Base-by-base conservation (phyloP, 2,797 vertebrate genomes). In the Hypotaenidia okinawae region DNA sequence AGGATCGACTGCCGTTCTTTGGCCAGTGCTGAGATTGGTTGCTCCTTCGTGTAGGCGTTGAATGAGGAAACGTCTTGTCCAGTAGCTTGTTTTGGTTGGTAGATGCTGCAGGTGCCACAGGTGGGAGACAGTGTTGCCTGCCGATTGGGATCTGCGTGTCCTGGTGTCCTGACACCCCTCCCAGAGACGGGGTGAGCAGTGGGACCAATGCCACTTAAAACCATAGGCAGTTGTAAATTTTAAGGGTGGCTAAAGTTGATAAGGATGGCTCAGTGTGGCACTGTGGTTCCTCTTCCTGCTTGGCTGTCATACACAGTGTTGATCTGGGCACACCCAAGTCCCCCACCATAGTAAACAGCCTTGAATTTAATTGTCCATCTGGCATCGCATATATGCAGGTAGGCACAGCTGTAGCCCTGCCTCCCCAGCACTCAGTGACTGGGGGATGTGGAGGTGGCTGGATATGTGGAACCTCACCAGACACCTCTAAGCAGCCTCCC, bases 11-110 rank as follows among this genome's bases (percentile, higher is more conserved):
- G 95, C 94, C 32, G 5, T 84, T 95, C 96, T 89, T 89, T 41
- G 84, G 85, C 63, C 62, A 15, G 25, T 66, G 90, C 58, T 87
- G 80, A 95, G 93, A 96, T 97, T 97, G 96, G 95, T 93, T 68
- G 75, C 96, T 92, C 81, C 67, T 67, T 17, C 45, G 84, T 80
- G 92, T 95, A 96, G 90, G 94, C 58, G 87, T 27, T 55, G 91
- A 96, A 49, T 66, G 52, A 96, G 67, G 69, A 92, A 94, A 95
- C 70, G 66, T 84, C 93, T 97, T 30, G 43, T 90, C 92, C 91
- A 58, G 62, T 92, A 92, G 59, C 78, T 78, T 78, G 77, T 91
- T 93, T 89, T 16, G 10, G 68, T 83, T 37, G n/a, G 86, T 96
- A 94, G 93, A 93, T 93, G 83, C 66, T 52, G 43, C 8, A 11